Conservation (phyloP, 2,113 vertebrate species). For the Chauna torquata region DNA sequence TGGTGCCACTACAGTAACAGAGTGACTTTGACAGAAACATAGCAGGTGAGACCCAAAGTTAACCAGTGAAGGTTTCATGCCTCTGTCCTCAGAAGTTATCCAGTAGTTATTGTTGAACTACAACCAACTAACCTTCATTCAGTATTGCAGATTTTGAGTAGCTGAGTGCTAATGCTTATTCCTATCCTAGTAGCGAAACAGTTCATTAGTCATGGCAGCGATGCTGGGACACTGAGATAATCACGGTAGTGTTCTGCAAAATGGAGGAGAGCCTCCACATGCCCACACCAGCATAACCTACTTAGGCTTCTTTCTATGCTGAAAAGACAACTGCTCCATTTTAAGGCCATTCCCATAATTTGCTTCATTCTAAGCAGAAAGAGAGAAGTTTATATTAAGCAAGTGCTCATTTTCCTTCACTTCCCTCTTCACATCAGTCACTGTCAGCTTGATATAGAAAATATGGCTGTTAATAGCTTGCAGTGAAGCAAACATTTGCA, state of each 20-base stretch:
- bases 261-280: not conserved
- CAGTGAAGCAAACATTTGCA: conserved; percentile 84
- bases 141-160: not conserved
- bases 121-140: not conserved
- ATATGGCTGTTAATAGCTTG: conserved; percentile 80
- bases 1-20: not conserved
- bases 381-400: conserved; percentile 53
- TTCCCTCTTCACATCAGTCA: conserved; percentile 71
- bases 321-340: not conserved
- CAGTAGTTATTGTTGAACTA: not conserved
- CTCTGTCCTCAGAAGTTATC: not conserved
- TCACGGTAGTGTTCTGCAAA: not conserved
- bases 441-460: conserved; percentile 77
- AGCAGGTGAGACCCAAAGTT: not conserved
- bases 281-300: not conserved
- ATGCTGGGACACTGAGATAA: not conserved
- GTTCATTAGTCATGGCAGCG: not conserved
- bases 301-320: not conserved
- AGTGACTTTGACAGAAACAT: not conserved
- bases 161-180: not conserved
- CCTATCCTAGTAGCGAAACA: not conserved
- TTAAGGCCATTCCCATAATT: not conserved
- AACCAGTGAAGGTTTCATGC: not conserved
- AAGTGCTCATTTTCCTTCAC: conserved; percentile 69
- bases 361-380: conserved; percentile 43